phyloP scores from a whole-genome alignment of 2,888 invertebrate genomes.

The Drosophila algonquin region DNA sequence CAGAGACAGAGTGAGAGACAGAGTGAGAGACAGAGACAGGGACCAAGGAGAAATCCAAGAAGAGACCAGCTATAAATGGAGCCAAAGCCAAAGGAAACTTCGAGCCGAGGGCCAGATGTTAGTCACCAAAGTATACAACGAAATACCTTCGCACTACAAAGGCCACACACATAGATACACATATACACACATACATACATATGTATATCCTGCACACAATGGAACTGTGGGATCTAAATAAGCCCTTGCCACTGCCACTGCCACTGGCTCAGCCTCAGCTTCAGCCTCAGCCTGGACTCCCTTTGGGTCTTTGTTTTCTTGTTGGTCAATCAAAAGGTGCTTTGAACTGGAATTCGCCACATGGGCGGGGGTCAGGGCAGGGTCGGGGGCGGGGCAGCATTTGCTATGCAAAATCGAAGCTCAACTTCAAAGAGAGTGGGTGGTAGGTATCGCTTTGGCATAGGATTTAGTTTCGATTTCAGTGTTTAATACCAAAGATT shows the following conservation, averaged over 20 bases:
- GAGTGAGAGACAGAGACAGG: background rate
- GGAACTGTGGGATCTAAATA: background rate
- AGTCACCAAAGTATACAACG: background rate
- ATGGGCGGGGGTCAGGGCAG: no score
- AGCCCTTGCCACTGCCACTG: background rate
- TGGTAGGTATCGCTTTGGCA: no score
- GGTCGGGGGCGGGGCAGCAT: no score
- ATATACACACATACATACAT: no score
- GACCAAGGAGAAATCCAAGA: background rate
- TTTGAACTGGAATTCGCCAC: no score
- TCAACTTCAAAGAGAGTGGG: no score
- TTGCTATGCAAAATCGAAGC: no score
- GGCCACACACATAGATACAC: background rate
- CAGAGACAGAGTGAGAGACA: background rate
- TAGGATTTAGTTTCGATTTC: no score
- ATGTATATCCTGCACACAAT: background rate
- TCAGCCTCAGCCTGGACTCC: no score
- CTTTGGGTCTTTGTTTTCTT: background rate
- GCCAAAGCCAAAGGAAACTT: background rate
- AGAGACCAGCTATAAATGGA: background rate
- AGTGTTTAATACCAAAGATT: no score
- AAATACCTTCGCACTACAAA: slow-evolving; percentile 2
- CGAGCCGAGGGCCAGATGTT: background rate
- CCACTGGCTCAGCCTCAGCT: no score
- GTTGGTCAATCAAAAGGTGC: background rate